These are phyloP conservation scores for Helicoverpa armigera DNA, from an alignment of 1,140 invertebrate species.

Conservation along the genomic window DNA sequence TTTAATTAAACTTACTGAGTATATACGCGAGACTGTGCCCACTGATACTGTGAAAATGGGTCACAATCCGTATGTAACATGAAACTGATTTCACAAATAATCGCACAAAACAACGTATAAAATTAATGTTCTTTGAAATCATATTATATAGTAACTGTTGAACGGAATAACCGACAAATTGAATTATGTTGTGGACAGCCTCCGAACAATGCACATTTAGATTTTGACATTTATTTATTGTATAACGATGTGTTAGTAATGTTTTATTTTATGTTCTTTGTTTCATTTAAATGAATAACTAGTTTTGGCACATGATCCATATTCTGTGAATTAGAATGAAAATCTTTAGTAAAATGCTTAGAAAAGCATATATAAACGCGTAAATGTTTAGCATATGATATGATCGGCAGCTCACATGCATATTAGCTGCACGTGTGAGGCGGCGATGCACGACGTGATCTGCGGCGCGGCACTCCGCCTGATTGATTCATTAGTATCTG, in stretches of 20 bases:
- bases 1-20: slow-evolving; percentile 22
- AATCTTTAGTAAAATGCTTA: too few species aligned
- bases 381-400: too few species aligned
- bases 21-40: neutral
- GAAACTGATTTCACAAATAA: neutral
- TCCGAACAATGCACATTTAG: neutral
- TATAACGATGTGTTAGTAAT: too few species aligned
- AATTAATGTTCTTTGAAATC: neutral
- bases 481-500: slow-evolving; percentile 37
- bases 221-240: neutral
- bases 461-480: slow-evolving; percentile 2
- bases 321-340: too few species aligned
- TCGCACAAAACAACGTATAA: neutral
- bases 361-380: too few species aligned
- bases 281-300: too few species aligned
- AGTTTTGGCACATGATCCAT: too few species aligned
- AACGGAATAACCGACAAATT: neutral
- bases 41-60: neutral
- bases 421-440: slow-evolving; percentile 7
- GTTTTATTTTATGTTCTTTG: too few species aligned
- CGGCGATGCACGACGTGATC: slow-evolving; percentile 11
- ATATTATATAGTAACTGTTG: neutral
- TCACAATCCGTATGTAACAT: neutral
- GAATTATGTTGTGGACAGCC: neutral
- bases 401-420: neutral